Base-by-base conservation (phyloP, 2,797 vertebrate genomes). In the Rhinophrynus dorsalis region DNA sequence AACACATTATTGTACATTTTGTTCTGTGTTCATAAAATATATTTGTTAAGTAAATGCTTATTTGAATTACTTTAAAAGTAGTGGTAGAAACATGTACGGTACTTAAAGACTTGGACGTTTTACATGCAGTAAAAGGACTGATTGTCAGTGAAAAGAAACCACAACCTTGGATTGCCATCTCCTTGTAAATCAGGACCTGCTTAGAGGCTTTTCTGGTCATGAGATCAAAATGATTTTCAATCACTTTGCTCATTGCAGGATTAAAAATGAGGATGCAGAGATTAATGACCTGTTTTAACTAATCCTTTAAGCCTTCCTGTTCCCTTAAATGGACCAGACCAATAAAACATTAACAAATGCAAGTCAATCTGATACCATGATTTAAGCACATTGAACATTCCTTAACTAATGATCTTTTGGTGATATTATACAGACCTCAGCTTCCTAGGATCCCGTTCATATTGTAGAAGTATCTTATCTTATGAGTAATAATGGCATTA, bases 251-350 rank as follows among this genome's bases (percentile, higher is more conserved):
- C 77, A 83, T 82, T 75, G 74, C 80, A 81, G 84, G 86, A 88
- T 90, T 90, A 89, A 78, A 85, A 81, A 50, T 48, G 78, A 84
- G 78, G 80, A 82, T 81, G 78, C 75, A 79, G 82, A 86, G 84
- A 85, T 89, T 90, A 88, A 86, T 84, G 82, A 68, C 71, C 84
- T 84, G 79, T 83, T 86, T 80, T 81, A 76, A 84, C 82, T 88
- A 90, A 89, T 86, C 82, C 82, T 79, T 76, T 86, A 84, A 89
- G 78, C 71, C 78, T 81, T 76, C 79, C 45, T 57, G 77, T 82
- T 78, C 79, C 80, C 75, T 81, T 82, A 82, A 82, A 82, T 69
- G 85, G 85, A 85, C 84, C 79, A 75, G 80, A 80, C 77, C 77
- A 79, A 77, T 78, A 79, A 77, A 76, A 80, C 57, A 77, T 65